phyloP scores from a whole-genome alignment of 2,113 vertebrate genomes.

The Epinephelus cyanopodus region DNA sequence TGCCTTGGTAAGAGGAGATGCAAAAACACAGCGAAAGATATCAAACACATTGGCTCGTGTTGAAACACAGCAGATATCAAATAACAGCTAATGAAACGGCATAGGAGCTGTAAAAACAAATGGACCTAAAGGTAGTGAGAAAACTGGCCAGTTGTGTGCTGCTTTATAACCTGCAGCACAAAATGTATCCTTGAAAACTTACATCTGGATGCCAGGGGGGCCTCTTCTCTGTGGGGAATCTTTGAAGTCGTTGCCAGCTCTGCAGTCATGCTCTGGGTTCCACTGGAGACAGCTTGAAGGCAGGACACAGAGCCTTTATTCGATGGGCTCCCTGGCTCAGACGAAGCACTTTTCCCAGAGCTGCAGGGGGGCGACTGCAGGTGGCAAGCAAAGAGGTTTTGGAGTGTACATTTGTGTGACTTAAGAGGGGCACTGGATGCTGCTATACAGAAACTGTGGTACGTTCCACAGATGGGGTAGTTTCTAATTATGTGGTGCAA shows the following conservation, averaged over 20 bases:
- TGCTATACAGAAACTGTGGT: conserved; percentile 1
- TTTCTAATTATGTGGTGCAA: not conserved
- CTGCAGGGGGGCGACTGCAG: conserved; percentile 51
- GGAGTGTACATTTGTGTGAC: conserved; percentile 32
- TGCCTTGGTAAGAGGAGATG: conserved; percentile 30
- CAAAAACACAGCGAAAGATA: not conserved
- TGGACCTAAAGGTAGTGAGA: not conserved
- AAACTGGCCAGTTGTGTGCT: not conserved
- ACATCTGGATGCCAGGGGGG: conserved; percentile 42
- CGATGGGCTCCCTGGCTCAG: conserved; percentile 35
- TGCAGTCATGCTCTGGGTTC: conserved; percentile 38
- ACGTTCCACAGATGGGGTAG: not conserved
- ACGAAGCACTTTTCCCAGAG: conserved; percentile 29
- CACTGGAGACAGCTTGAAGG: conserved; percentile 43
- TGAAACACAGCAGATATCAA: conserved; percentile 32
- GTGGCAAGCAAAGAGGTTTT: conserved; percentile 40
- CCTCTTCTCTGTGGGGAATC: conserved; percentile 35
- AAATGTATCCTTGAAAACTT: conserved; percentile 36
- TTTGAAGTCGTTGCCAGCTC: conserved; percentile 68
- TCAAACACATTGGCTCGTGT: conserved; percentile 23
- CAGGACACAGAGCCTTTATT: conserved; percentile 59
- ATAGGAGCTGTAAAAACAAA: not conserved
- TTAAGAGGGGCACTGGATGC: conserved; percentile 1
- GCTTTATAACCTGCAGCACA: conserved; percentile 28
- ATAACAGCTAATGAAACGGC: conserved; percentile 3